Conservation (phyloP, 2,797 vertebrate species). For the Gymnothorax javanicus region DNA sequence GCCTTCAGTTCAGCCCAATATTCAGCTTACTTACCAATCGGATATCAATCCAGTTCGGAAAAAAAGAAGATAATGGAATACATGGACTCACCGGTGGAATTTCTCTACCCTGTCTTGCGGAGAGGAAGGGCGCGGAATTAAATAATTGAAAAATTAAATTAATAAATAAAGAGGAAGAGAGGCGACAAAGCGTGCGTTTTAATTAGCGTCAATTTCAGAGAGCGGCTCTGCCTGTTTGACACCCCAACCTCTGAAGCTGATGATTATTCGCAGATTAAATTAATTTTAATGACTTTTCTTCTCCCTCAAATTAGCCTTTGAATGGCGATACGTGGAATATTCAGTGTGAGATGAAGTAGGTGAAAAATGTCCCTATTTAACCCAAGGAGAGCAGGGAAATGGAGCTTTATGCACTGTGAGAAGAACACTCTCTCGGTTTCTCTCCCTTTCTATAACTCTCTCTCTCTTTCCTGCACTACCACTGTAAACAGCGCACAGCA, state of each 20-base stretch:
- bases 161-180: conserved; percentile 13
- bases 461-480: neutral
- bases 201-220: conserved; percentile 21
- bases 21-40: neutral
- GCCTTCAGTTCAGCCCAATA: neutral
- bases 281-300: conserved; percentile 30
- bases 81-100: neutral
- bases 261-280: conserved; percentile 30
- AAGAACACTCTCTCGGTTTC: neutral
- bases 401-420: neutral
- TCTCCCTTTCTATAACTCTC: neutral
- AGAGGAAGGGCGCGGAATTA: neutral
- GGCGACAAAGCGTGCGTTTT: conserved; percentile 21
- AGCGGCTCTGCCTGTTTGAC: conserved; percentile 18
- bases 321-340: conserved; percentile 27
- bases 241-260: conserved; percentile 15
- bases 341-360: conserved; percentile 23
- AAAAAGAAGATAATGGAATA: neutral
- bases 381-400: neutral
- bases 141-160: conserved; percentile 10
- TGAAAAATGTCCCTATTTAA: conserved; percentile 28
- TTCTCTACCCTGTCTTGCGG: neutral
- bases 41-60: neutral
- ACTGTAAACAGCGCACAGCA: neutral
- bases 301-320: conserved; percentile 24